Base-by-base conservation (phyloP, 2,797 vertebrate genomes). In the Danio albolineatus region DNA sequence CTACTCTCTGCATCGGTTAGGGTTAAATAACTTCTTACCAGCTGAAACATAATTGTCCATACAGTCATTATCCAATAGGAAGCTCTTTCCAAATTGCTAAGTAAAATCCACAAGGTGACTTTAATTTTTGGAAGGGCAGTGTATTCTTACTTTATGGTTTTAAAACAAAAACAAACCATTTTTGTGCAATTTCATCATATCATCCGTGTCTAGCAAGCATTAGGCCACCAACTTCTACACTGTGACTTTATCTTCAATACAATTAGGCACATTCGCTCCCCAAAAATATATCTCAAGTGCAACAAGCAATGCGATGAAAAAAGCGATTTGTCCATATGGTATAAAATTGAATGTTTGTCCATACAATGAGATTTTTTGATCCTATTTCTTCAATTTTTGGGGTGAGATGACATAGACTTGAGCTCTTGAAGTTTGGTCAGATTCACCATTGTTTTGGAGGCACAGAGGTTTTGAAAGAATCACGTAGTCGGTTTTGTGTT, bases 391-490 rank as follows among this genome's bases (percentile, higher is more conserved):
- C 28, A 28, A 3, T 28, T 28, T 28, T 28, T 28, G 3, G 28
- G 28, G 3, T 28, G 28, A 28, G 28, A 28, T 28, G 28, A 28
- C 3, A 3, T n/a, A n/a, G n/a, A n/a, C n/a, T 46, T 46, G 7
- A 46, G 44, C 44, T 12, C 44, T 46, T 7, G 7, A 46, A 44
- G 12, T 46, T 46, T 46, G 44, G 44, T 46, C 44, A 5, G 6
- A 39, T 51, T 69, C 14, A 10, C 28, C 10, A 65, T 65, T 36
- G 41, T 44, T 54, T 44, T 14, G 19, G 21, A 77, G 62, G 62
- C 64, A 77, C 53, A 49, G 1, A 59, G 53, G 53, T 60, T 60
- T 69, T 1, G 36, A 46, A n/a, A 74, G 48, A 65, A 44, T 43
- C 4, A 28, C 0, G 28, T 28, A 28, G 28, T 10, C 67, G 10